Percentiles rank a stretch among this genome's conserved stretches.
Conservation (phyloP, 1,140 invertebrate species). For the Aphelenchoides besseyi region DNA sequence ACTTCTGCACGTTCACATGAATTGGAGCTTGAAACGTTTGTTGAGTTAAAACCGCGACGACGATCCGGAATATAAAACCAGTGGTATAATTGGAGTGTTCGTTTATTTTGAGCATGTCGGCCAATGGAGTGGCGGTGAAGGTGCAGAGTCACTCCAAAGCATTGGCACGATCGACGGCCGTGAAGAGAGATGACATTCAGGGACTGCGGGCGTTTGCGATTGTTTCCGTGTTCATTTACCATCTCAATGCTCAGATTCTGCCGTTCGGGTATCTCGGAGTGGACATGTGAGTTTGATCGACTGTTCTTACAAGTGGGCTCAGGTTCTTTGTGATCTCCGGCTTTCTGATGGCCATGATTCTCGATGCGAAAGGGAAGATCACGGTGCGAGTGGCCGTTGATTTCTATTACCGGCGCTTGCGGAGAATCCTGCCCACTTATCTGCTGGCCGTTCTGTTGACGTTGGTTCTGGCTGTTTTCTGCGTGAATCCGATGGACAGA, state of each 20-base stretch:
- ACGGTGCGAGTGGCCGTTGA: background rate
- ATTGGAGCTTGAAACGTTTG: no score
- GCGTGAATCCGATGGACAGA: background rate
- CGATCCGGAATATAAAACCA: no score
- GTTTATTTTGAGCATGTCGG: no score
- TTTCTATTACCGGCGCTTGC: slow-evolving; percentile 1
- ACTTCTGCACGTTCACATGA: no score
- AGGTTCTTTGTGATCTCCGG: slow-evolving; percentile 19
- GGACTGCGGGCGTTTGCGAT: background rate
- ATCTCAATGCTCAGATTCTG: background rate
- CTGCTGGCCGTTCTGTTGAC: background rate
- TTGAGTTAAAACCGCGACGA: no score
- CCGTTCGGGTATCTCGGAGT: background rate
- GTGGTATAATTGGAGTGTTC: no score
- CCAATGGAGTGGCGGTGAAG: no score
- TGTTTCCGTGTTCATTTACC: background rate
- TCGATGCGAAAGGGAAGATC: background rate
- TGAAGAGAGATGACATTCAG: background rate
- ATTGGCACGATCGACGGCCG: no score
- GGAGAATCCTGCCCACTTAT: slow-evolving; percentile 2
- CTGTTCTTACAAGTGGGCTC: background rate
- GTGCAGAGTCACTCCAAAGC: no score
- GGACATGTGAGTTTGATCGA: background rate
- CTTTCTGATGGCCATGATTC: background rate
- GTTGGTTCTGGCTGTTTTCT: background rate